Conservation (phyloP, 2,797 vertebrate species). For the Cryptoblepharus egeriae region DNA sequence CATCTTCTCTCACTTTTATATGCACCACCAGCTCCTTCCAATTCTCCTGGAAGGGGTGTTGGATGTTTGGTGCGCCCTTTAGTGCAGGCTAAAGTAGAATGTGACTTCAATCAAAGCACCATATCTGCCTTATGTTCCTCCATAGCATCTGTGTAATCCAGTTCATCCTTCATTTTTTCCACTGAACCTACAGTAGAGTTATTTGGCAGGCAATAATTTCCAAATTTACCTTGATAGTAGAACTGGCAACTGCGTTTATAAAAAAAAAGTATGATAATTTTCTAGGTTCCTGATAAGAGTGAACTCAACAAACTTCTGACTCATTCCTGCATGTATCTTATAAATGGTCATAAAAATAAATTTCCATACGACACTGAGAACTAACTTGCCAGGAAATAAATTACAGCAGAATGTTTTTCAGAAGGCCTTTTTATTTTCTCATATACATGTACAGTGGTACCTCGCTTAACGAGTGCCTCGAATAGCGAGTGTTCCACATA, state of each 20-base stretch:
- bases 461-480: too few relatives aligned
- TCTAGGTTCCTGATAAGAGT: not conserved
- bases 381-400: not conserved
- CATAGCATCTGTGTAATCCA: not conserved
- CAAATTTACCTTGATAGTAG: constrained; percentile 24
- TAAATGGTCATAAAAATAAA: constrained; percentile 7
- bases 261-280: not conserved
- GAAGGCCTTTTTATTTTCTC: not conserved
- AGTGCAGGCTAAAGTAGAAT: not conserved
- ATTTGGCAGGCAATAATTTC: not conserved
- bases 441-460: not conserved
- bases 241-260: constrained; percentile 10
- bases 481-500: too few relatives aligned
- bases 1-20: not conserved
- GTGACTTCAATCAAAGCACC: not conserved
- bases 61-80: too few relatives aligned
- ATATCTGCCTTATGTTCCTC: too few relatives aligned
- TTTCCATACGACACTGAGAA: not conserved
- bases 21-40: not conserved
- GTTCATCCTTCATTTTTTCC: not conserved
- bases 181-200: not conserved
- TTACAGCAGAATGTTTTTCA: not conserved
- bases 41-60: not conserved
- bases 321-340: not conserved
- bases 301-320: not conserved